Conservation (phyloP, 2,113 vertebrate genomes). For the Phasianus colchicus region DNA sequence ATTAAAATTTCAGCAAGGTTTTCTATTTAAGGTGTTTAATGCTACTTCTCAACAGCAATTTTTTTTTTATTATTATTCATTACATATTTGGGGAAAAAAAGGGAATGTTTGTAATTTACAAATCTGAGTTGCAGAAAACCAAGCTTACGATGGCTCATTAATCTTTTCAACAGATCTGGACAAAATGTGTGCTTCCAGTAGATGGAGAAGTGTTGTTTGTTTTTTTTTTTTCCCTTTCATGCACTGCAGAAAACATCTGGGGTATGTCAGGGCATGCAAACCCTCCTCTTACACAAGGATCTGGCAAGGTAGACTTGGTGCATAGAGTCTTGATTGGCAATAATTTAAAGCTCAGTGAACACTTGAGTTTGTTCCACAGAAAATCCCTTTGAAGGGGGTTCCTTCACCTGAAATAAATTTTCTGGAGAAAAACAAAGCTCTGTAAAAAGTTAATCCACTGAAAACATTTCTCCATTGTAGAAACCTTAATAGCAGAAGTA, state of each 20-base stretch:
- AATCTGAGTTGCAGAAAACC: background rate
- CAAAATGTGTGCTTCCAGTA: background rate
- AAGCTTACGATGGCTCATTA: background rate
- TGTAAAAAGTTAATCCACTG: background rate
- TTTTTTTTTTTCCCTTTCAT: background rate
- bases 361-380: background rate
- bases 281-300: background rate
- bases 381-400: background rate
- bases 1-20: background rate
- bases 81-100: background rate
- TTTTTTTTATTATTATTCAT: background rate
- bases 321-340: background rate
- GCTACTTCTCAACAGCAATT: background rate
- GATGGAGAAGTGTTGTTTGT: background rate
- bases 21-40: background rate
- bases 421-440: background rate
- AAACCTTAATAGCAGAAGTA: background rate
- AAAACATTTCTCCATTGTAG: background rate
- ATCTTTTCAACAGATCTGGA: background rate
- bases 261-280: background rate
- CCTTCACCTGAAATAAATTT: background rate
- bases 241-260: background rate
- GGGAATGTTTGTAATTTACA: background rate
- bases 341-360: background rate
- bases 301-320: background rate